phyloP scores from a whole-genome alignment of 2,888 invertebrate genomes.

The Agrochola litura region DNA sequence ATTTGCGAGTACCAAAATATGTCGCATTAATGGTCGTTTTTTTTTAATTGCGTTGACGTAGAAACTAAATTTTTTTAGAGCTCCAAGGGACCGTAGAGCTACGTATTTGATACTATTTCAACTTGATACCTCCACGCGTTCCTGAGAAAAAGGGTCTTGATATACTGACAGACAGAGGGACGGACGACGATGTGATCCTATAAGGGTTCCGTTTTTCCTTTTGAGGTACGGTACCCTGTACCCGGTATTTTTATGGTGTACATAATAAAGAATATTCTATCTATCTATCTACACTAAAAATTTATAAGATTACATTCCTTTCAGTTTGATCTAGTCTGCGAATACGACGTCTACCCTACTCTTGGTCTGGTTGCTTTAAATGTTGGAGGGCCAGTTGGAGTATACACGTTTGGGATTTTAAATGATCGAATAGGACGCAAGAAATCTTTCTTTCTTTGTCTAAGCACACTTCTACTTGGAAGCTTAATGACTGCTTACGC shows the following conservation, averaged over 20 bases:
- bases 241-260: no score
- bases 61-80: no score
- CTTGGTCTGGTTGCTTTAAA: slow-evolving; percentile 96
- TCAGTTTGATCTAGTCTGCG: slow-evolving; percentile 97
- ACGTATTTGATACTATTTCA: no score
- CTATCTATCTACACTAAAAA: neutral
- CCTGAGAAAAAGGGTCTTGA: no score
- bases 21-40: no score
- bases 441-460: slow-evolving; percentile 95
- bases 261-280: no score
- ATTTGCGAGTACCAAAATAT: no score
- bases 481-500: slow-evolving; percentile 95
- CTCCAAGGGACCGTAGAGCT: no score
- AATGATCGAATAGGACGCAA: slow-evolving; percentile 97
- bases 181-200: neutral
- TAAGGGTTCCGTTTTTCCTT: neutral
- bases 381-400: slow-evolving; percentile 97
- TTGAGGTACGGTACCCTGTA: neutral
- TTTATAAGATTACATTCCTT: slow-evolving; percentile 11
- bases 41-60: no score
- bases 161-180: no score
- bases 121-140: no score
- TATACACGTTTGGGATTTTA: slow-evolving; percentile 95
- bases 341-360: slow-evolving; percentile 96
- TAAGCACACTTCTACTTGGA: slow-evolving; percentile 95